These are phyloP conservation scores for Eulithis prunata DNA, from an alignment of 2,888 invertebrate genomes.

Conservation along the genomic window DNA sequence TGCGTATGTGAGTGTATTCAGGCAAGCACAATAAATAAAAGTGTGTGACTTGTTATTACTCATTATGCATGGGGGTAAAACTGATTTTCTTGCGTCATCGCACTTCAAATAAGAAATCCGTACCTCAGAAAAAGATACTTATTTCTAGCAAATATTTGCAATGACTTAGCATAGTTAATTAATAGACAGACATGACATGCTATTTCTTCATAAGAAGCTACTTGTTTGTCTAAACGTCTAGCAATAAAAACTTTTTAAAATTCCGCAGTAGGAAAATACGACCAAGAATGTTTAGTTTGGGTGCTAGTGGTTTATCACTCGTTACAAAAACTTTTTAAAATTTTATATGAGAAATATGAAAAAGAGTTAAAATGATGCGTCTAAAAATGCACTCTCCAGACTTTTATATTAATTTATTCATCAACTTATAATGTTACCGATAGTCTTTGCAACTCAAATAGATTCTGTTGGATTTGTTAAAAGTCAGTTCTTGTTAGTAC, in stretches of 20 bases:
- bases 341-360: too few species aligned
- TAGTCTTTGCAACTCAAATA: too few species aligned
- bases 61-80: background rate
- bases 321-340: too few species aligned
- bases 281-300: background rate
- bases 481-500: too few species aligned
- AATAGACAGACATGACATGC: constrained; percentile 15
- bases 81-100: constrained; percentile 11
- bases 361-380: too few species aligned
- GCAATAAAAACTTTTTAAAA: constrained; percentile 54
- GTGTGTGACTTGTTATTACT: too few species aligned
- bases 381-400: too few species aligned
- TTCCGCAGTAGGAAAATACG: constrained; percentile 40
- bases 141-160: constrained; percentile 16
- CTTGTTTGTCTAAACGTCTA: constrained; percentile 7
- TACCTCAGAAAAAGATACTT: constrained; percentile 1
- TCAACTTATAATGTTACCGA: background rate
- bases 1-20: too few species aligned
- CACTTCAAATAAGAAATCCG: constrained; percentile 10
- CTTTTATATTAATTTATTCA: too few species aligned
- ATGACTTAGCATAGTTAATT: constrained; percentile 6
- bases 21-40: too few species aligned
- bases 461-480: too few species aligned
- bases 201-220: constrained; percentile 15
- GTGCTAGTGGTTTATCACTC: too few species aligned